phyloP scores from a whole-genome alignment of 1,140 invertebrate genomes.

The Aphis gossypii region DNA sequence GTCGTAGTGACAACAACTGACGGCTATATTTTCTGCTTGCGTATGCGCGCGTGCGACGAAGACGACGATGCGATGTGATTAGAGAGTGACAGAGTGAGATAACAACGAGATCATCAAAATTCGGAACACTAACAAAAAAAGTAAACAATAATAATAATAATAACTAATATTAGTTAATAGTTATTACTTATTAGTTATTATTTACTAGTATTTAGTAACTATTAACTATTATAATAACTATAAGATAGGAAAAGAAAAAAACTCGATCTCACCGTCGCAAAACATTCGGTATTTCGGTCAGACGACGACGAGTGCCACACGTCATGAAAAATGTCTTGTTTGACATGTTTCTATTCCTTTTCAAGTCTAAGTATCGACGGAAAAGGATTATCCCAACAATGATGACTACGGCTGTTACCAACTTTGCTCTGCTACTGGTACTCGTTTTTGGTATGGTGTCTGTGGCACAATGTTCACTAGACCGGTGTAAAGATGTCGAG shows the following conservation, averaged over 20 bases:
- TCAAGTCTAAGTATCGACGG: constrained; percentile 47
- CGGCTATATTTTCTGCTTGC: not conserved
- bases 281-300: not conserved
- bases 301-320: not conserved
- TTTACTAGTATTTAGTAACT: not conserved
- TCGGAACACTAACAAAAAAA: constrained; percentile 12
- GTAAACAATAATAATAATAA: constrained; percentile 15
- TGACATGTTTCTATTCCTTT: constrained; percentile 39
- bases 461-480: constrained; percentile 66
- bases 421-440: constrained; percentile 61
- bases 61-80: not conserved
- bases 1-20: not conserved
- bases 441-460: constrained; percentile 67
- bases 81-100: not conserved
- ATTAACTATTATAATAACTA: not conserved
- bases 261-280: not conserved
- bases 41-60: not conserved
- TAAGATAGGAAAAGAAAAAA: not conserved
- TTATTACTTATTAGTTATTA: not conserved
- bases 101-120: not conserved
- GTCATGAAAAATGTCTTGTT: constrained; percentile 16
- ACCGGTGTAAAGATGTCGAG: constrained; percentile 63
- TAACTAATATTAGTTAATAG: too few relatives aligned
- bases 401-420: not conserved
- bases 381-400: not conserved